phyloP scores from a whole-genome alignment of 2,888 invertebrate species.

The Didymodactylos carnosus region DNA sequence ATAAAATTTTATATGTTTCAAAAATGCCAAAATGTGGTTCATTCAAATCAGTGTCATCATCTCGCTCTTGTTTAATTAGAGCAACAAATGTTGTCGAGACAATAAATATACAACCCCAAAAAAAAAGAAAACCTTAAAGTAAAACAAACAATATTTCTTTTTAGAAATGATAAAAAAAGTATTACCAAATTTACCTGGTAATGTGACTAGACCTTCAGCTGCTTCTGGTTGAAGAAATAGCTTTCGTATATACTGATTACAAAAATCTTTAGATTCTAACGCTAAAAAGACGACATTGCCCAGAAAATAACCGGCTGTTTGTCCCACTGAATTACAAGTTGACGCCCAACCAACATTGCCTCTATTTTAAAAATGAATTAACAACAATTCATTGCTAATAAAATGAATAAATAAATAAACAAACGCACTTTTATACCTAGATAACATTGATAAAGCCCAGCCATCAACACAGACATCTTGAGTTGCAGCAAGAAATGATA shows the following conservation, averaged over 20 bases:
- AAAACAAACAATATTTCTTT: neutral
- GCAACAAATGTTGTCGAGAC: slow-evolving; percentile 69
- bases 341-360: slow-evolving; percentile 91
- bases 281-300: slow-evolving; percentile 90
- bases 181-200: slow-evolving; percentile 28
- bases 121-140: slow-evolving; percentile 57
- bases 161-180: neutral
- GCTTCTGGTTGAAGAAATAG: slow-evolving; percentile 40
- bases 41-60: slow-evolving; percentile 29
- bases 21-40: slow-evolving; percentile 37
- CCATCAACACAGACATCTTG: slow-evolving; percentile 99
- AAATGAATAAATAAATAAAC: slow-evolving; percentile 15
- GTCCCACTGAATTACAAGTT: slow-evolving; percentile 93
- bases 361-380: slow-evolving; percentile 38
- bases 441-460: slow-evolving; percentile 95
- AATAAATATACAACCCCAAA: slow-evolving; percentile 83
- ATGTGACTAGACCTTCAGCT: slow-evolving; percentile 45
- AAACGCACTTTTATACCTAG: slow-evolving; percentile 43
- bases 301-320: slow-evolving; percentile 86
- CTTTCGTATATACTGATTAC: slow-evolving; percentile 64
- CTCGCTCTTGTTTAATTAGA: slow-evolving; percentile 59
- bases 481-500: slow-evolving; percentile 90
- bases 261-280: slow-evolving; percentile 80
- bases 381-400: neutral
- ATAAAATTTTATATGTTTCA: slow-evolving; percentile 61